These are phyloP conservation scores for Anolis apletophallus DNA, from an alignment of 2,797 vertebrate species.

Conservation along the genomic window DNA sequence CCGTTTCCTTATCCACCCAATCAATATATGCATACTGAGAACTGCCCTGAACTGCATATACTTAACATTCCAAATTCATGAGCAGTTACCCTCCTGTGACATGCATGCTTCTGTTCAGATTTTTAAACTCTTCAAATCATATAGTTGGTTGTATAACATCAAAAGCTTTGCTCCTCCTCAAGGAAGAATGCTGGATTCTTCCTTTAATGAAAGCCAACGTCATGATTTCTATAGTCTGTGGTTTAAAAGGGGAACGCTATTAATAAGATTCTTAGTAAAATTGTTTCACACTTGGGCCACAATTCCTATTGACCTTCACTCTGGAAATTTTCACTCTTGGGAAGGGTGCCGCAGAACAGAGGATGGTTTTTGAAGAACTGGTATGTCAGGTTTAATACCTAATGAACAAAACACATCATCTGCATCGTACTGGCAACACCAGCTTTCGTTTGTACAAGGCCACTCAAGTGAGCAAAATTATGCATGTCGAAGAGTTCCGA, in stretches of 20 bases:
- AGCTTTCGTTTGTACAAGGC: conserved; percentile 10
- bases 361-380: not conserved
- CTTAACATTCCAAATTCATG: not conserved
- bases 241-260: not conserved
- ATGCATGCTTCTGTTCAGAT: not conserved
- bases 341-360: not conserved
- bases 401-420: not conserved
- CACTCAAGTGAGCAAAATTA: conserved; percentile 20
- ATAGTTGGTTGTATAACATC: not conserved
- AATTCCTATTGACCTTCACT: not conserved
- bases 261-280: not conserved
- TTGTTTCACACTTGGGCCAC: not conserved
- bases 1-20: not conserved
- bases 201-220: not conserved
- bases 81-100: too few species aligned
- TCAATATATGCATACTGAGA: not conserved
- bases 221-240: not conserved
- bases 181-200: too few species aligned
- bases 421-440: not conserved
- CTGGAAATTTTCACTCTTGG: not conserved
- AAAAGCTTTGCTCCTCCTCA: too few species aligned
- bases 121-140: conserved; percentile 2
- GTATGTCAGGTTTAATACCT: conserved; percentile 10
- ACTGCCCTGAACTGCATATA: not conserved
- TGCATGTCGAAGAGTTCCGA: not conserved